Evolutionary conservation across 2,797 vertebrate species (phyloP).

Genomic region (Esox lucius): DNA sequence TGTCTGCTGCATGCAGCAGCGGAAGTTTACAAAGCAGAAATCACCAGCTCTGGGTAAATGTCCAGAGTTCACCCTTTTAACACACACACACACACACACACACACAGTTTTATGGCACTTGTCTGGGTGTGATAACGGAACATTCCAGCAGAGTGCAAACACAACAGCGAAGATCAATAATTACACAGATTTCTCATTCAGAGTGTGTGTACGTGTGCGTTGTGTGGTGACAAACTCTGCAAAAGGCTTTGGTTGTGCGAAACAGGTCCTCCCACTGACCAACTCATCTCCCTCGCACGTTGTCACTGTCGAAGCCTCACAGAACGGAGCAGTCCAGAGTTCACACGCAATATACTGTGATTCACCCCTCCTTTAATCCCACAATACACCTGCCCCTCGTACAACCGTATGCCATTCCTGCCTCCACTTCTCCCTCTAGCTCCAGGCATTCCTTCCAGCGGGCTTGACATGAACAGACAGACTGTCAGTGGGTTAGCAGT

Average conservation of each 20-base stretch:
- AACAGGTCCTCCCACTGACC: constrained; percentile 58
- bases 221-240: constrained; percentile 24
- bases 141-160: constrained; percentile 43
- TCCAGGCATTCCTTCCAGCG: constrained; percentile 16
- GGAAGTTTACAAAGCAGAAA: constrained; percentile 25
- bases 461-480: constrained; percentile 22
- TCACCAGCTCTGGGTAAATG: constrained; percentile 39
- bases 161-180: constrained; percentile 60
- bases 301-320: constrained; percentile 45
- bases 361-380: constrained; percentile 32
- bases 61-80: constrained; percentile 3
- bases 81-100: constrained; percentile 13
- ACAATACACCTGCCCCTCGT: constrained; percentile 20
- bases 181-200: constrained; percentile 49
- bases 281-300: constrained; percentile 42
- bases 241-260: constrained; percentile 44
- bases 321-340: constrained; percentile 70
- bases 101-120: constrained; percentile 52
- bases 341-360: constrained; percentile 51
- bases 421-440: constrained; percentile 7
- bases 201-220: constrained; percentile 3
- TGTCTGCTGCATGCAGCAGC: constrained; percentile 10
- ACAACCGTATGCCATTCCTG: neutral
- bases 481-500: constrained; percentile 32
- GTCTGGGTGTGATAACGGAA: constrained; percentile 43